phyloP scores from a whole-genome alignment of 2,888 invertebrate genomes.

The Mesorhabditis sp. region DNA sequence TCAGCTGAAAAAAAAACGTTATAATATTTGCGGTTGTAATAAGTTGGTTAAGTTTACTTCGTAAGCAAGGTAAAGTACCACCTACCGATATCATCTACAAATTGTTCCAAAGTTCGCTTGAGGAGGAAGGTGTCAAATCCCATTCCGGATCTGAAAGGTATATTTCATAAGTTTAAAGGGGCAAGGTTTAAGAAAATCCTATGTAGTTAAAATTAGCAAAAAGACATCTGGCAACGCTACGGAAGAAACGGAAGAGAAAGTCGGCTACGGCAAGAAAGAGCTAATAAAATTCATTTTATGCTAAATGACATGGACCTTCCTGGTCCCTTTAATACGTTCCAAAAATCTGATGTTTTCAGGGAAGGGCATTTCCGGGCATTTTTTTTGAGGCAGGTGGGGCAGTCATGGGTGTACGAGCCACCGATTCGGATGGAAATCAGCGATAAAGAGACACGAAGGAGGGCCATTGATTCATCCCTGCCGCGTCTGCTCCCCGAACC shows the following conservation, averaged over 20 bases:
- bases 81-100: slow-evolving; percentile 31
- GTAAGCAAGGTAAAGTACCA: neutral
- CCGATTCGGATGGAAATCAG: neutral
- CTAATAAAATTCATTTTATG: neutral
- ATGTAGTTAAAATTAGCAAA: neutral
- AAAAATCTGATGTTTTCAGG: neutral
- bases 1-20: slow-evolving; percentile 15
- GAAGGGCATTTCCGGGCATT: no score
- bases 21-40: no score
- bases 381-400: no score
- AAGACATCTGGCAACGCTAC: neutral
- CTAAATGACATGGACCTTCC: neutral
- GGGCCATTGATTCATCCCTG: neutral
- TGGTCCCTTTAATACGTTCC: neutral
- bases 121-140: slow-evolving; percentile 34
- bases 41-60: neutral
- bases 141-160: slow-evolving; percentile 28
- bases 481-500: no score
- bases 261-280: neutral
- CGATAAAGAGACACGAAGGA: neutral
- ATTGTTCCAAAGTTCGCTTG: slow-evolving; percentile 32
- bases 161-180: neutral
- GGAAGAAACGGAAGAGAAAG: neutral
- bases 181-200: neutral
- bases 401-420: neutral